Conservation (phyloP, 2,113 vertebrate species). For the Loxodonta africana region DNA sequence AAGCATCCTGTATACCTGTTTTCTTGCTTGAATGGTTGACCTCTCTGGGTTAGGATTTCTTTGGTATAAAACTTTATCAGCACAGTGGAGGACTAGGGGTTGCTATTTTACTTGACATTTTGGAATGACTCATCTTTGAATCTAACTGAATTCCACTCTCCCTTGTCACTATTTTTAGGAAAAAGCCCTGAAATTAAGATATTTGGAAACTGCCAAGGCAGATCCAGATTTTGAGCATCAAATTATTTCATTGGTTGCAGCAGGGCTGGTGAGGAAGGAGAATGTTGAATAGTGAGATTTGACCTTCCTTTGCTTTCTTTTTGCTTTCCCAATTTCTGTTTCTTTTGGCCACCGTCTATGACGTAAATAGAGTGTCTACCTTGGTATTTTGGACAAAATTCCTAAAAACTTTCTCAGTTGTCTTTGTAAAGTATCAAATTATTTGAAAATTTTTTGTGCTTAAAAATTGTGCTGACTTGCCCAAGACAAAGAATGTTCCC, state of each 20-base stretch:
- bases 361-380: neutral
- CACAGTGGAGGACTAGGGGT: neutral
- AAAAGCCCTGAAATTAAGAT: neutral
- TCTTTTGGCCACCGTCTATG: neutral
- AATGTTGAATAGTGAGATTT: neutral
- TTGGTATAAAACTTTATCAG: constrained; percentile 35
- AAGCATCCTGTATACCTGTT: neutral
- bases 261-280: neutral
- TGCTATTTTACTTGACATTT: constrained; percentile 59
- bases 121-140: constrained; percentile 45
- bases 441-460: neutral
- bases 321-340: neutral
- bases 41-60: constrained; percentile 13
- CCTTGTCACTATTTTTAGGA: constrained; percentile 4
- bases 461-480: constrained; percentile 40
- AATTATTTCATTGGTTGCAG: neutral
- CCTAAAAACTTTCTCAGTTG: neutral
- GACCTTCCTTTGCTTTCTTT: neutral
- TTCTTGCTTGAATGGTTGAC: constrained; percentile 2
- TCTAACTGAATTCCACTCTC: constrained; percentile 43
- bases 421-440: neutral
- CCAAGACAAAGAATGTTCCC: neutral
- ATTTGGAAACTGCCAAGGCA: neutral
- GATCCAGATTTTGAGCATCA: neutral
- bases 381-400: neutral